Conservation (phyloP, 2,113 vertebrate species). For the Calypte anna region DNA sequence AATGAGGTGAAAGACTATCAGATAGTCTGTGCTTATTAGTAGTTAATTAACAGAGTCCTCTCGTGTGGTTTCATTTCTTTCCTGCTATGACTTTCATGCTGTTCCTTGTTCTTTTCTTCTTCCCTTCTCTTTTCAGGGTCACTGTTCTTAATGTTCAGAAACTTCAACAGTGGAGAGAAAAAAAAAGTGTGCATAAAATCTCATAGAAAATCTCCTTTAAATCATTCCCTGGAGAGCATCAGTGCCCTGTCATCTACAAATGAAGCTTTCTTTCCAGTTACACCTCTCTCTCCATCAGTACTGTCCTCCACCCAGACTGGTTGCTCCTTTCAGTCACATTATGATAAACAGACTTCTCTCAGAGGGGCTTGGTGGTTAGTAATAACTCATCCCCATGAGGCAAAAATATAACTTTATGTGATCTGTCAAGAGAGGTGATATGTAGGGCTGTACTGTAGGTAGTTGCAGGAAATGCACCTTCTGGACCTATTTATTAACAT, state of each 20-base stretch:
- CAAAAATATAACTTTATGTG: conserved; percentile 22
- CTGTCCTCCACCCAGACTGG: background rate
- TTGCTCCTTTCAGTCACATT: conserved; percentile 15
- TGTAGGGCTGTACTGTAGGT: background rate
- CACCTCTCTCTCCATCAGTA: background rate
- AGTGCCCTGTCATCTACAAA: background rate
- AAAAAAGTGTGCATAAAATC: background rate
- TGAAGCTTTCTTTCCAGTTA: conserved; percentile 10
- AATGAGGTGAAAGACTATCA: background rate
- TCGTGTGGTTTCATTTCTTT: background rate
- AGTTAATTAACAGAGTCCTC: background rate
- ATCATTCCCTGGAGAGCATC: background rate
- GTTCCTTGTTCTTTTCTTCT: background rate
- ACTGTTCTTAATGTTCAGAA: background rate
- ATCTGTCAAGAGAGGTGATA: conserved; percentile 48
- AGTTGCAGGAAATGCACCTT: conserved; percentile 28
- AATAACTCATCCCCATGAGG: conserved; percentile 18
- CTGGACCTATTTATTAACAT: conserved; percentile 6
- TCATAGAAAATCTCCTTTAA: background rate
- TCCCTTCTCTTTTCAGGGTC: background rate
- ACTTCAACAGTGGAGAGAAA: background rate
- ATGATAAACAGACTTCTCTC: conserved; percentile 38
- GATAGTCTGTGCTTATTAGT: background rate
- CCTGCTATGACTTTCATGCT: background rate
- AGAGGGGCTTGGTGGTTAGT: background rate